Conservation (phyloP, 2,113 vertebrate genomes). For the Poecile atricapillus region DNA sequence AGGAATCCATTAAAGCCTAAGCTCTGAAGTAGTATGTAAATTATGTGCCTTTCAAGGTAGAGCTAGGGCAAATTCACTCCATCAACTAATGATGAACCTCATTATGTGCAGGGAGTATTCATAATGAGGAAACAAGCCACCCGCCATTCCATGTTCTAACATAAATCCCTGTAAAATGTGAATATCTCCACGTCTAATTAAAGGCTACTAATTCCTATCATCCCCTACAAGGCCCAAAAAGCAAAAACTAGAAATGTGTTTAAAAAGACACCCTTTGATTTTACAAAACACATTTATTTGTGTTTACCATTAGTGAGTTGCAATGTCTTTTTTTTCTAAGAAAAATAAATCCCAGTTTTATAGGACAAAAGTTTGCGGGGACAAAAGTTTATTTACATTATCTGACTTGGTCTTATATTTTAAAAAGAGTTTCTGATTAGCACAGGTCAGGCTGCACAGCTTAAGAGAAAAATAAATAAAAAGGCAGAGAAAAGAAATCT, state of each 20-base stretch:
- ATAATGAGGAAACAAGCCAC: slow-evolving; percentile 95
- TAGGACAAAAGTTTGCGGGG: slow-evolving; percentile 49
- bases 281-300: slow-evolving; percentile 7
- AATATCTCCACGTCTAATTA: slow-evolving; percentile 99
- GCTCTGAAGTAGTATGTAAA: slow-evolving; percentile 96
- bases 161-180: slow-evolving; percentile 98
- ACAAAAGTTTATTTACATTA: slow-evolving; percentile 44
- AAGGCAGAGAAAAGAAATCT: neutral
- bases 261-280: neutral
- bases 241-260: slow-evolving; percentile 60
- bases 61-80: slow-evolving; percentile 95
- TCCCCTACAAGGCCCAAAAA: slow-evolving; percentile 77
- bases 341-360: slow-evolving; percentile 22
- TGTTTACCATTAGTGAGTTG: slow-evolving; percentile 28
- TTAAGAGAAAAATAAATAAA: neutral
- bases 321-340: neutral
- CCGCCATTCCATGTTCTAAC: slow-evolving; percentile 89
- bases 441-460: neutral
- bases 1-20: slow-evolving; percentile 94
- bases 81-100: slow-evolving; percentile 99
- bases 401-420: neutral
- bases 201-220: slow-evolving; percentile 94
- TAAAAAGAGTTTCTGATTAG: slow-evolving; percentile 40
- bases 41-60: slow-evolving; percentile 98
- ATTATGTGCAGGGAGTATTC: slow-evolving; percentile 95